Evolutionary conservation across 2,113 vertebrate genomes (phyloP), one percentile per base, ranked within the genome.

Genomic region (Melanostigma gelatinosum): DNA sequence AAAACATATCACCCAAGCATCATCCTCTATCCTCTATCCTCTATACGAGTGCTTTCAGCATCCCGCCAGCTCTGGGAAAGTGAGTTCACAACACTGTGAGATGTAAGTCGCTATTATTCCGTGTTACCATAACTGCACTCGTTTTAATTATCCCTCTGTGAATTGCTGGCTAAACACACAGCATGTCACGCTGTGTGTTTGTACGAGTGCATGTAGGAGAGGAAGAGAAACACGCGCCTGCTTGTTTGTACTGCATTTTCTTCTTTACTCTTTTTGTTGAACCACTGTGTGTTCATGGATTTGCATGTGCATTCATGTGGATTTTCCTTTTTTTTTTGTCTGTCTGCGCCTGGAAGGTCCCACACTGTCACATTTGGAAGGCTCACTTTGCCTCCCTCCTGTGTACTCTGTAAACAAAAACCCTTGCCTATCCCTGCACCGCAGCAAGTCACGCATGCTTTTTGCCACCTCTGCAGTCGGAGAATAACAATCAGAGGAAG

Each of bases 291-390:
- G 40, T 55, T 70, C 38, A 52, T 36, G 10, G 29, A 82, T 82
- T 79, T 82, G 40, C 65, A 84, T 75, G 65, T 80, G 77, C 81
- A 88, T 79, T 73, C 58, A 66, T 80, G 80, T 72, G 78, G 34
- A 83, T 75, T 82, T 70, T 69, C 18, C 61, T 74, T 84, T 50
- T 84, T 84, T 50, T 74, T 88, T 80, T 32, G 32, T 86, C 60
- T 70, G 57, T 66, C 72, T 74, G 63, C 82, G 83, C 81, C 83
- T 80, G 68, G 63, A 89, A 89, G 87, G 82, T 80, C 84, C 77
- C 57, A 69, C 36, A 52, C 77, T 81, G 85, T 91, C 87, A 90
- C 82, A 82, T 79, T 85, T 65, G 73, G 62, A 79, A 73, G 66
- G 60, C 68, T 86, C 85, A 87, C 72, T 89, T 85, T 79, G 67